Evolutionary conservation across 2,797 vertebrate genomes (phyloP).

Genomic region (Hylomyscus alleni): DNA sequence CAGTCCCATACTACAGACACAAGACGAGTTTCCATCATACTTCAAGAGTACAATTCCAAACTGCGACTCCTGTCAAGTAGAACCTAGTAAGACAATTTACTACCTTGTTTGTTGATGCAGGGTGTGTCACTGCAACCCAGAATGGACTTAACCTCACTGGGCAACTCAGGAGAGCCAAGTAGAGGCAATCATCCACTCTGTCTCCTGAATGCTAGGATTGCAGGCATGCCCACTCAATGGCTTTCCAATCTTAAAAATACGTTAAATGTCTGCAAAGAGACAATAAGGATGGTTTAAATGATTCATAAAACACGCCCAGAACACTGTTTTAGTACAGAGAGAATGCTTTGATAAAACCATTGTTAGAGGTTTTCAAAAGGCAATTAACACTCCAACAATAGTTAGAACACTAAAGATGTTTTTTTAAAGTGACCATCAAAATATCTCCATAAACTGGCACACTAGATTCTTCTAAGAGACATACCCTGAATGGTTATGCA

Average conservation of each 20-base stretch:
- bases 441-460: background rate
- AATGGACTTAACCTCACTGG: background rate
- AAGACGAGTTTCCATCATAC: background rate
- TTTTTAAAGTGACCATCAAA: background rate
- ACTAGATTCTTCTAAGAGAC: background rate
- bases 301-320: background rate
- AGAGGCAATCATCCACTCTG: background rate
- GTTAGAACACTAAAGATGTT: background rate
- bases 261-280: background rate
- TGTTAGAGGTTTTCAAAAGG: conserved; percentile 10
- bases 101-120: background rate
- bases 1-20: background rate
- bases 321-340: background rate
- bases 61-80: background rate
- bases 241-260: background rate
- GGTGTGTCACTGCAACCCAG: background rate
- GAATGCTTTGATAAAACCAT: background rate
- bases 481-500: background rate
- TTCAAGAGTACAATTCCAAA: background rate
- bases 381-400: conserved; percentile 6
- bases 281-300: background rate
- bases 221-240: background rate
- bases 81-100: background rate
- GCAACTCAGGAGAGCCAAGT: background rate
- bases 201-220: background rate